Conservation (phyloP, 2,888 invertebrate genomes). For the Elegia similella region DNA sequence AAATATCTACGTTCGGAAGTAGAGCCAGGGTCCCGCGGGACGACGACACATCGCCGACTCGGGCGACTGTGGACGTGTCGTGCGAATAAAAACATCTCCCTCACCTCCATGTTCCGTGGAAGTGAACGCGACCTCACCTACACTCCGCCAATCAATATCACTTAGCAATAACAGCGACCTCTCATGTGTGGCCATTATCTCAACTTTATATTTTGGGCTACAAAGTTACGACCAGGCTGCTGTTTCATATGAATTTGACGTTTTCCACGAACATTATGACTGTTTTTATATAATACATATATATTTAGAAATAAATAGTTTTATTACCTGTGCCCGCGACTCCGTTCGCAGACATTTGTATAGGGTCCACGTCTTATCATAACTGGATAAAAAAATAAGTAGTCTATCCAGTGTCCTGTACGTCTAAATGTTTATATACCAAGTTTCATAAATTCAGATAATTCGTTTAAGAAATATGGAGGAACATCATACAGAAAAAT, state of each 20-base stretch:
- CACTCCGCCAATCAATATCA: slow-evolving; percentile 69
- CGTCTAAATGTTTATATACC: no score
- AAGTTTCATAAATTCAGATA: no score
- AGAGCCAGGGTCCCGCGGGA: slow-evolving; percentile 78
- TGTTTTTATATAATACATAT: neutral
- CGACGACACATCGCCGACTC: slow-evolving; percentile 66
- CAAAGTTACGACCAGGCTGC: slow-evolving; percentile 44
- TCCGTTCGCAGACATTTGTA: no score
- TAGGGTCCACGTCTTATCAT: no score
- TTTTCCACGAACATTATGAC: neutral
- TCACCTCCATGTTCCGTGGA: slow-evolving; percentile 52
- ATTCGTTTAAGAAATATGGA: no score
- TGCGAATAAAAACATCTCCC: slow-evolving; percentile 75
- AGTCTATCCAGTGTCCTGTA: no score
- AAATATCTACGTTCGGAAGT: slow-evolving; percentile 80
- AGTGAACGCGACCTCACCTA: slow-evolving; percentile 44
- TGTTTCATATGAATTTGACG: slow-evolving; percentile 28
- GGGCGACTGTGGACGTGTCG: slow-evolving; percentile 72
- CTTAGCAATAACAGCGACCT: slow-evolving; percentile 65
- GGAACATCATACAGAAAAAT: no score
- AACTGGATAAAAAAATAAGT: no score
- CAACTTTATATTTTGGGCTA: slow-evolving; percentile 44
- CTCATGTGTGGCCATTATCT: slow-evolving; percentile 57
- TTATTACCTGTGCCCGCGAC: no score
- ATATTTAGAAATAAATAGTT: no score